phyloP scores from a whole-genome alignment of 2,888 invertebrate genomes.

The Dolichopus griseipennis region DNA sequence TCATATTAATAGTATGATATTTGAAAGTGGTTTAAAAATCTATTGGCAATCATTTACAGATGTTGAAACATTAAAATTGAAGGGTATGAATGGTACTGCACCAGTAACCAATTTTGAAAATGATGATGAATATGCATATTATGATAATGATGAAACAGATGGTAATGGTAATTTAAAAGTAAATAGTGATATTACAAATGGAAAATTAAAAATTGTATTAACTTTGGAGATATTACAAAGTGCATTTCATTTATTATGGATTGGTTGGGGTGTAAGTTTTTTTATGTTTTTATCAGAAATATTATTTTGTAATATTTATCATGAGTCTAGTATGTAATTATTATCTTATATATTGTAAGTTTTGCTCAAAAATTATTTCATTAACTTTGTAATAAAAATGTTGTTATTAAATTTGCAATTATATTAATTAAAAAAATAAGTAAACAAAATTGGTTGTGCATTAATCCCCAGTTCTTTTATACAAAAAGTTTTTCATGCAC shows the following conservation, averaged over 20 bases:
- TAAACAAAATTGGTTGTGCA: too few species aligned
- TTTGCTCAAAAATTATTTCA: too few species aligned
- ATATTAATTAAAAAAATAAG: too few species aligned
- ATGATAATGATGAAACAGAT: constrained; percentile 16
- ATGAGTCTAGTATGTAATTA: too few species aligned
- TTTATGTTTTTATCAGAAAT: constrained; percentile 26
- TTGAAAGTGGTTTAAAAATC: constrained; percentile 33
- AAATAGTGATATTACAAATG: not conserved
- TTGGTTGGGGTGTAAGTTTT: constrained; percentile 29
- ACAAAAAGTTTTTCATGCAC: too few species aligned
- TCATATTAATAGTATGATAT: constrained; percentile 26
- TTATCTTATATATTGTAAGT: too few species aligned
- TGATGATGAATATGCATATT: constrained; percentile 11
- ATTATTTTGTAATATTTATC: not conserved
- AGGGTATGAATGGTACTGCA: not conserved
- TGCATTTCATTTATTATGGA: constrained; percentile 35
- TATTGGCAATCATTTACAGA: constrained; percentile 29
- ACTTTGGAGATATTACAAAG: constrained; percentile 35
- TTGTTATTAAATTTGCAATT: too few species aligned
- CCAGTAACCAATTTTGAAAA: too few species aligned
- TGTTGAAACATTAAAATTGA: not conserved
- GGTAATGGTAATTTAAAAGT: constrained; percentile 8
- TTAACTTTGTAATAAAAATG: too few species aligned
- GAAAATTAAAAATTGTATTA: constrained; percentile 26
- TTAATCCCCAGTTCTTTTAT: too few species aligned